These are phyloP conservation scores for Sturmia bella DNA, from an alignment of 2,888 invertebrate species.

Conservation along the genomic window DNA sequence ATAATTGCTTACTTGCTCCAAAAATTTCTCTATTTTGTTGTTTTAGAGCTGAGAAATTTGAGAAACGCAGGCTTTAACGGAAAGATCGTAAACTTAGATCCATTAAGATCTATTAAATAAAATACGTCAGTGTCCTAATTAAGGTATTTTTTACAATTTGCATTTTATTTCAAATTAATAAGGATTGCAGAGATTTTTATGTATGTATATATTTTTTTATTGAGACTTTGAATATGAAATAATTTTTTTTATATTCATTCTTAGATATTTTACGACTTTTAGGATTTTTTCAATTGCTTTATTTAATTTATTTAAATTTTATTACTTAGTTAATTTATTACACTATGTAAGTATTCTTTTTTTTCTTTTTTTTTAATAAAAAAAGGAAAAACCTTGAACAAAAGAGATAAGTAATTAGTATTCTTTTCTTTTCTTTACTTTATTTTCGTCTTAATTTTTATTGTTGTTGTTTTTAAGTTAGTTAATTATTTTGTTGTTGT, in stretches of 20 bases:
- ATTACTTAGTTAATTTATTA: slow-evolving; percentile 39
- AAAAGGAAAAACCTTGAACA: slow-evolving; percentile 51
- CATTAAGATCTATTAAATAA: neutral
- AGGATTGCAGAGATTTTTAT: slow-evolving; percentile 48
- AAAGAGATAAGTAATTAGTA: slow-evolving; percentile 44
- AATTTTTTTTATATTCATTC: slow-evolving; percentile 57
- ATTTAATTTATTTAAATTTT: slow-evolving; percentile 33
- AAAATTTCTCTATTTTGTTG: no score
- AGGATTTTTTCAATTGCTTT: slow-evolving; percentile 47
- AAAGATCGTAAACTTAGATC: no score
- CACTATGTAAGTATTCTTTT: no score
- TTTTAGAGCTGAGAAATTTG: no score
- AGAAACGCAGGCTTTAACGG: no score
- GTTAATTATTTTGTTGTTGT: slow-evolving; percentile 36
- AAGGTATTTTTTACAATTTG: slow-evolving; percentile 60
- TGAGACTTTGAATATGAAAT: slow-evolving; percentile 63
- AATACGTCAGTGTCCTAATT: slow-evolving; percentile 17
- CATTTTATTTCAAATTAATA: slow-evolving; percentile 65
- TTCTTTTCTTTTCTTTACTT: slow-evolving; percentile 32
- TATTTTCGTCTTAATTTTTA: slow-evolving; percentile 14
- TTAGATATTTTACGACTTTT: slow-evolving; percentile 60
- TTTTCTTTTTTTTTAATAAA: slow-evolving; percentile 15
- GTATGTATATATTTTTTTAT: slow-evolving; percentile 37
- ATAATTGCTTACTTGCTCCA: no score
- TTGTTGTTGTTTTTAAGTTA: slow-evolving; percentile 29